Base-by-base conservation (phyloP, 2,113 vertebrate genomes). In the Chaenocephalus aceratus region DNA sequence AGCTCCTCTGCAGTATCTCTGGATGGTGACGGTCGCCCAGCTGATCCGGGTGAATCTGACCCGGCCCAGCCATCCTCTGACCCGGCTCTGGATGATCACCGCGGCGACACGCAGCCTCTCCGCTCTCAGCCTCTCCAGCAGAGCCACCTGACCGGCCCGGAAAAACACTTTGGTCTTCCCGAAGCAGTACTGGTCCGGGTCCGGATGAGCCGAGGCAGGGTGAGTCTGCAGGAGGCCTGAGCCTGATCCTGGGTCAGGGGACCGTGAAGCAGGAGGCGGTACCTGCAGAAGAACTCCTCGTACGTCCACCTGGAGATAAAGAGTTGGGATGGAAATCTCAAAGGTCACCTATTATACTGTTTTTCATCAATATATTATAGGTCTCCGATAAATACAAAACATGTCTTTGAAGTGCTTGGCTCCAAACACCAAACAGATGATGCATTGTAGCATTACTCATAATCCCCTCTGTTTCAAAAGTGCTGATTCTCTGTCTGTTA, bases 91-190 rank as follows among this genome's bases (percentile, higher is more conserved):
- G 62, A 96, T 90, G 86, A 80, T 63, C 62, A 92, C 78, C 0
- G 94, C 92, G 16, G 95, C 95, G 0, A 23, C 82, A 5, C 85
- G 62, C 60, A 96, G 87, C 69, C 79, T 79, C 62, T 83, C 92
- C 0, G 73, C 87, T 60, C 94, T 86, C 78, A 96, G 93, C 76
- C 91, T 93, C 88, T 96, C 96, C 90, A 95, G 86, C 16, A 91
- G 51, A 0, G 95, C 95, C 85, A 95, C 95, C 83, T 95, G 96
- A 41, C 96, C 96, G 0, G 95, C 90, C 12, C 89, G 78, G 73
- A 96, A 92, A 57, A 95, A 95, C 5, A 96, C 92, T 79, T 95
- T 94, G 56, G 81, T 93, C 86, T 89, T 94, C 58, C 96, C 96
- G 41, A 96, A 94, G 84, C 85, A 83, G 85, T 92, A 95, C 86